Evolutionary conservation across 2,888 invertebrate genomes (phyloP).

Genomic region (Masnerella sp.): DNA sequence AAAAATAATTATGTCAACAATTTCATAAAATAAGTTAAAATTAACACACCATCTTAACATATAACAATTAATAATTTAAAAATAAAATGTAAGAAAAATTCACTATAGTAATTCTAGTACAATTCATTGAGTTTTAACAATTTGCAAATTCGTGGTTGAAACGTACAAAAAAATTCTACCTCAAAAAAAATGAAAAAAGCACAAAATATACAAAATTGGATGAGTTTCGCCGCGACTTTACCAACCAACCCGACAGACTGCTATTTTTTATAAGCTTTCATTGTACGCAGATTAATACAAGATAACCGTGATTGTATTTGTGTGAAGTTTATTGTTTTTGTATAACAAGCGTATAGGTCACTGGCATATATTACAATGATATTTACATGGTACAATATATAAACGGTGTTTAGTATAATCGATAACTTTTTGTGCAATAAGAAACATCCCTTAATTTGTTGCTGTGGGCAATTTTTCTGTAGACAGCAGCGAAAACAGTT

Average conservation of each 20-base stretch:
- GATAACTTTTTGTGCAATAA: constrained; percentile 55
- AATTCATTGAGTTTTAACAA: no score
- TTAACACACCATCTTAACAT: no score
- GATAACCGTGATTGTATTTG: constrained; percentile 34
- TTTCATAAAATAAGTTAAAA: no score
- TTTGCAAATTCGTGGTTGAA: constrained; percentile 20
- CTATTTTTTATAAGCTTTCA: constrained; percentile 37
- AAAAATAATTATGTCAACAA: no score
- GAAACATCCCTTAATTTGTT: constrained; percentile 39
- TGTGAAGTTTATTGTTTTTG: constrained; percentile 32
- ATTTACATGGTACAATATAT: constrained; percentile 31
- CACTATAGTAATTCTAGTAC: no score
- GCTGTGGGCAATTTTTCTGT: no score
- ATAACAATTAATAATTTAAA: no score
- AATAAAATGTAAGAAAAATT: no score
- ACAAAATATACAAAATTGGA: constrained; percentile 7
- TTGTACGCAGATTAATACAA: constrained; percentile 21
- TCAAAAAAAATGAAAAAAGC: constrained; percentile 12
- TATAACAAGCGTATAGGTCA: constrained; percentile 31
- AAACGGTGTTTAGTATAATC: constrained; percentile 44
- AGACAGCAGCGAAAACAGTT: constrained; percentile 29
- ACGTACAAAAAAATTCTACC: constrained; percentile 35
- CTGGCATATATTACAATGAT: constrained; percentile 35
- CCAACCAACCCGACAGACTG: neutral
- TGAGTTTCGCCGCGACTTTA: no score